Evolutionary conservation across 2,113 vertebrate species (phyloP).

Genomic region (zebrafish (Danio rerio)): GRCz12tu NC_133177.1:42005501-42006000

Average conservation of each 20-base stretch:
- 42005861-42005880: not conserved
- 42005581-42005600: too few species aligned
- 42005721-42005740: not conserved
- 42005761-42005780: not conserved
- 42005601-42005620: too few species aligned
- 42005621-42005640: too few species aligned
- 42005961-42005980: slow-evolving; percentile 18
- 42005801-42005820: not conserved
- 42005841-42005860: not conserved
- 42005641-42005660: too few species aligned
- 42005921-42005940: slow-evolving; percentile 18
- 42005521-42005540: too few species aligned
- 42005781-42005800: not conserved
- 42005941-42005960: slow-evolving; percentile 27
- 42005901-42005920: not conserved
- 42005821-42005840: not conserved
- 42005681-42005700: not conserved
- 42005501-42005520: too few species aligned
- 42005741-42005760: not conserved
- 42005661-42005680: too few species aligned
- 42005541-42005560: too few species aligned
- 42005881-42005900: not conserved
- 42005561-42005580: too few species aligned
- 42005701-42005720: not conserved
- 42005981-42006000: slow-evolving; percentile 21